Conservation (phyloP, 2,797 vertebrate genomes). For the Uromys caudimaculatus region DNA sequence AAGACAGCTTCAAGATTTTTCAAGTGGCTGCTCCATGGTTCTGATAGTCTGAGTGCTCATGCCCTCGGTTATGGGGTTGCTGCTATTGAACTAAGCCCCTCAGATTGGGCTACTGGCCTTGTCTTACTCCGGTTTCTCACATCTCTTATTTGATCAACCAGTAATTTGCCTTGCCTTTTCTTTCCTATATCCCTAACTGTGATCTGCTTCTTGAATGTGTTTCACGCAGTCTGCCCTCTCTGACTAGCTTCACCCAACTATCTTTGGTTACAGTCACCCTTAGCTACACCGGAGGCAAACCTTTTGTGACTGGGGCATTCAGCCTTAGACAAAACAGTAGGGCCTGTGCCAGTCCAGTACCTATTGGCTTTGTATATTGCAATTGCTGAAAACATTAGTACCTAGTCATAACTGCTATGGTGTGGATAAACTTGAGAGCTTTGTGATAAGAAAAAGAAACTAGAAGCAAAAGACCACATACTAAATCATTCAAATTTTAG, state of each 20-base stretch:
- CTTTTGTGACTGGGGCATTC: neutral
- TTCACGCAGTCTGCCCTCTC: neutral
- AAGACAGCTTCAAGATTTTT: neutral
- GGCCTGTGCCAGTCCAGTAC: neutral
- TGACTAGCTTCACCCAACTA: neutral
- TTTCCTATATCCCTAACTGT: neutral
- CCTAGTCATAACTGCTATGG: neutral
- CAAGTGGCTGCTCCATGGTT: neutral
- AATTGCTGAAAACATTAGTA: neutral
- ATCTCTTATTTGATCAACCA: neutral
- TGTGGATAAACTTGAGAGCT: neutral
- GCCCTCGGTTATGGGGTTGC: neutral
- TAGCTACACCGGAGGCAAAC: neutral
- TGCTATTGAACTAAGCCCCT: neutral
- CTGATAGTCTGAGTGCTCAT: neutral
- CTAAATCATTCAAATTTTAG: neutral
- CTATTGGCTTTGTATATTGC: neutral
- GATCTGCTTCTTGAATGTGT: neutral
- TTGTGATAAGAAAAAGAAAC: neutral
- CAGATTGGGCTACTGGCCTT: neutral
- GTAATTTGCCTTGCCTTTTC: neutral
- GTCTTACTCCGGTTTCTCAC: neutral
- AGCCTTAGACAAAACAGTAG: neutral
- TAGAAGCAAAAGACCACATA: neutral
- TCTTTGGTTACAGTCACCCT: neutral